Conservation (phyloP, 2,113 vertebrate species). For the Corythornis cristatus region DNA sequence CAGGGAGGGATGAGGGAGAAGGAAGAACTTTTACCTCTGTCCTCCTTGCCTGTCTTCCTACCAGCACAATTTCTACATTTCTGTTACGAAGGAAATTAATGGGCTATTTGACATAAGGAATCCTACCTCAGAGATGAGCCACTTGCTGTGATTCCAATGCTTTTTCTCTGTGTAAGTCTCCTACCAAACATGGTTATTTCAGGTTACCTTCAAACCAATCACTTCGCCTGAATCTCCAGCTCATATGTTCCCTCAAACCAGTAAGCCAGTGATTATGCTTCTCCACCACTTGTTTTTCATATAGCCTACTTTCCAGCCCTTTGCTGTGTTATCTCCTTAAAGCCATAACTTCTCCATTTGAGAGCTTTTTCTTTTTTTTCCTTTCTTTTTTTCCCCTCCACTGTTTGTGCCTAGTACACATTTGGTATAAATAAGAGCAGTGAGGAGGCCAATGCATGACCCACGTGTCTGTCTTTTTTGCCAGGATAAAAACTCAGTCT, state of each 20-base stretch:
- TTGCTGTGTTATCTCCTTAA: not conserved
- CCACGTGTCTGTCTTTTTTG: conserved; percentile 11
- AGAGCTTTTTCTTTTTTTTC: not conserved
- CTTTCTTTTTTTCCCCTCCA: not conserved
- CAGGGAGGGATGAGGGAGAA: not conserved
- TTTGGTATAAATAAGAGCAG: not conserved
- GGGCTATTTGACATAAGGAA: not conserved
- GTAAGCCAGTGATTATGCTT: not conserved
- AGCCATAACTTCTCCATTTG: not conserved
- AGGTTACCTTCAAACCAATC: not conserved
- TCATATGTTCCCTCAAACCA: not conserved
- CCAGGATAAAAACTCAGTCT: conserved; percentile 44
- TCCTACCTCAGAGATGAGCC: not conserved
- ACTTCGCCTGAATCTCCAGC: not conserved
- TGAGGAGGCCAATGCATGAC: not conserved
- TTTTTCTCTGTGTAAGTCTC: not conserved
- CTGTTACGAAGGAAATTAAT: not conserved
- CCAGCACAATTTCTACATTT: not conserved
- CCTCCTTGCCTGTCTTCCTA: not conserved
- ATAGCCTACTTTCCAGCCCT: not conserved
- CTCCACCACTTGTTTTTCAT: not conserved
- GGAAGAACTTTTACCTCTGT: not conserved
- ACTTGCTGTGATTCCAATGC: not conserved
- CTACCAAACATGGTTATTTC: not conserved
- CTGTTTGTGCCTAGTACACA: not conserved